Evolutionary conservation across 1,140 invertebrate species (phyloP), one percentile per base, ranked within the genome.

Genomic region (Coboldia fuscipes): DNA sequence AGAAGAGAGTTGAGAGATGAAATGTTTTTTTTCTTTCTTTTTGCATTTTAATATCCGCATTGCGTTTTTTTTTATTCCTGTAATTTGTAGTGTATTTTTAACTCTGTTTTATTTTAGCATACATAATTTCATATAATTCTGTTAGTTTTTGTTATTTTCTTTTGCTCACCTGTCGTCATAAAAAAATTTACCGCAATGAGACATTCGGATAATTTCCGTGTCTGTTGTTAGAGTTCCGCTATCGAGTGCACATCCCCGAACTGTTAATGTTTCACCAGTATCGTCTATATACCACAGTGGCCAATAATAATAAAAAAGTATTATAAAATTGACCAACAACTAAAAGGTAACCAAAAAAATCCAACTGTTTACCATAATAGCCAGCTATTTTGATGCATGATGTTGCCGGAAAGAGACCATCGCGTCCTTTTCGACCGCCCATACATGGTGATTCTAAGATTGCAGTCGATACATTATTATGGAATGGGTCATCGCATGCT

Each of bases 331-430:
- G n/a, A n/a, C n/a, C n/a, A n/a, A n/a, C n/a, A n/a, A n/a, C n/a
- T n/a, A n/a, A n/a, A n/a, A n/a, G n/a, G n/a, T n/a, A n/a, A n/a
- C n/a, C n/a, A n/a, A n/a, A n/a, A n/a, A n/a, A n/a, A 23, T 23
- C 12, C 6, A 7, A 7, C 26, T 32, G 53, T 58, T 65, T 60
- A 89, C 84, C 75, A 51, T 77, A 84, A 39, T 69, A 64, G 33
- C 89, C 89, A 30, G 73, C 73, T 29, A 94, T 72, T 63, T 97
- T 97, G 42, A 97, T 83, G 58, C 93, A 97, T 29, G 89, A 80
- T 1, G 90, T 93, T 19, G 89, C 93, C 0, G 92, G 93, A 61
- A 96, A 97, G 1, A 93, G 59, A 1, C 92, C 92, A 49, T 88
- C 74, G 30, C 92, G 63, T 4, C 76, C 75, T 59, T 92, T 94